Conservation (phyloP, 2,888 invertebrate species). For the Eristalis arbustorum region DNA sequence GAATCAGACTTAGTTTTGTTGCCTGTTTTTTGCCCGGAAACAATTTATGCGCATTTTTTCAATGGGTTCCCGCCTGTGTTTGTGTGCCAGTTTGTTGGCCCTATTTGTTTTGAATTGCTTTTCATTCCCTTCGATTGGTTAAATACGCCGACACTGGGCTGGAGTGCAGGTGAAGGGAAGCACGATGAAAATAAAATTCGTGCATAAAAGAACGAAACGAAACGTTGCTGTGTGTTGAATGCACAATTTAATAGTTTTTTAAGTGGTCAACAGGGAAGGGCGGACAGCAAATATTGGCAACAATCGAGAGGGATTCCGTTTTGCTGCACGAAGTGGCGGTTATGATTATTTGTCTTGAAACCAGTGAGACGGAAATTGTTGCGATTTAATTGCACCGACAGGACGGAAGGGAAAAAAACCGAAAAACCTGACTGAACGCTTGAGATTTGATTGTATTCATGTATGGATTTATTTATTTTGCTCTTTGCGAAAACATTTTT, state of each 20-base stretch:
- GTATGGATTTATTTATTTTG: background rate
- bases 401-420: background rate
- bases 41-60: conserved; percentile 51
- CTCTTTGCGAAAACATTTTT: background rate
- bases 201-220: conserved; percentile 7
- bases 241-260: conserved; percentile 58
- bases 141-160: background rate
- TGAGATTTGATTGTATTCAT: background rate
- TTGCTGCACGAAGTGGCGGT: background rate
- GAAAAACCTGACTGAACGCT: background rate
- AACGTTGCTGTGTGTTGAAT: conserved; percentile 29
- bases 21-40: conserved; percentile 18
- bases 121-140: conserved; percentile 21
- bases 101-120: background rate
- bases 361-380: background rate
- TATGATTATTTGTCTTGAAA: conserved; percentile 26
- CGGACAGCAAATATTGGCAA: conserved; percentile 8
- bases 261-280: conserved; percentile 33
- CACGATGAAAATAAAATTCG: conserved; percentile 18
- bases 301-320: conserved; percentile 18
- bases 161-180: background rate
- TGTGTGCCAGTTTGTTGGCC: background rate
- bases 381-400: conserved; percentile 4
- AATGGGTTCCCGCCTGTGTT: conserved; percentile 23
- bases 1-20: background rate